Percentiles rank a stretch among this genome's conserved stretches.
Evolutionary conservation across 2,113 vertebrate species (phyloP).

Genomic region (Delphinapterus leucas): DNA sequence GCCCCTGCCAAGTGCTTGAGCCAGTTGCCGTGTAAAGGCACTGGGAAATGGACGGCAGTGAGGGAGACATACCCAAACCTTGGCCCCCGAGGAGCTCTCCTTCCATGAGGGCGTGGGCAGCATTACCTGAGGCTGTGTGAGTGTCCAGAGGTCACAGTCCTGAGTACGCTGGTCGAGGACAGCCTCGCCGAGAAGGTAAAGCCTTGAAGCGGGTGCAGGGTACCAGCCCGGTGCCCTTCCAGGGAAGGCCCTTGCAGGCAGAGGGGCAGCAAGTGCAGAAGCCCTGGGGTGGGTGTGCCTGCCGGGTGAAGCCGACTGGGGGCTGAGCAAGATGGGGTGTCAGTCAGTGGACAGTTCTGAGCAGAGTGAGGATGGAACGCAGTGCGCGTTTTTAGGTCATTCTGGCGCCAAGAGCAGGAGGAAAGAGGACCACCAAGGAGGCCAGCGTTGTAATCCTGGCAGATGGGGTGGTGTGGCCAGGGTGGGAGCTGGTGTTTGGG

Average conservation of each 20-base stretch:
- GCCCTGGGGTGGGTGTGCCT: background rate
- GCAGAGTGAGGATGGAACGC: accelerated
- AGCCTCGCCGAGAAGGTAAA: background rate
- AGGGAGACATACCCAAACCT: background rate
- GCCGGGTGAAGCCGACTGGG: background rate
- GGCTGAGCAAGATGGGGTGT: background rate
- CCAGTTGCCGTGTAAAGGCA: background rate
- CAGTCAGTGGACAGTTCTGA: accelerated
- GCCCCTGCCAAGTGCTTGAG: background rate
- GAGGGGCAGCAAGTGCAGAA: background rate
- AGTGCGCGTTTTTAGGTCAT: accelerated
- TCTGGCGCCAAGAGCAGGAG: background rate
- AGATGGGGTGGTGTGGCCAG: accelerated
- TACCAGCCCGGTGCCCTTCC: background rate
- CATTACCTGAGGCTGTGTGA: background rate
- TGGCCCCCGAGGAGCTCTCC: accelerated
- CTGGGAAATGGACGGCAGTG: accelerated
- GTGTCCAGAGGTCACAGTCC: accelerated
- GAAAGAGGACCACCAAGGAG: background rate
- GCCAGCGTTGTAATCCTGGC: accelerated
- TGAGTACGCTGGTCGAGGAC: background rate
- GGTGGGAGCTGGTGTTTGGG: background rate
- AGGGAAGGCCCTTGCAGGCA: background rate
- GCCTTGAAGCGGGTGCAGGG: background rate
- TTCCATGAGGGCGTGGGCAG: accelerated